phyloP scores from a whole-genome alignment of 2,113 vertebrate species.

The Tamias sibiricus region DNA sequence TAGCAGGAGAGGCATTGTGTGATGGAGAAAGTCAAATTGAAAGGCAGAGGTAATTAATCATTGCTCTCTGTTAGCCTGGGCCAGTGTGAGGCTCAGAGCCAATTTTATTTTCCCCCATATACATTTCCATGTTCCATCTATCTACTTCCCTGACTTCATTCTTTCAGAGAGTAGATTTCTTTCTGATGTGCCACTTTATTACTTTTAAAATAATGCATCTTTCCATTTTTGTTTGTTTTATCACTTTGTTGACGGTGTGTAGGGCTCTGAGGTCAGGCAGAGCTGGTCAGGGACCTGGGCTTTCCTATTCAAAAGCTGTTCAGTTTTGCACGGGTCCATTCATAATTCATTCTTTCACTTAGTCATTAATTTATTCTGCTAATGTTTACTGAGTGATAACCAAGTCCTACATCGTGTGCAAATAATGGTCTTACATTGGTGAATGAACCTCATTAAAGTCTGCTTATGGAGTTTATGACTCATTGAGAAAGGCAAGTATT shows the following conservation, averaged over 20 bases:
- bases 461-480: not conserved
- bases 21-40: not conserved
- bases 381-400: not conserved
- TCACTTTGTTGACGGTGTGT: not conserved
- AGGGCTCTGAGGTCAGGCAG: not conserved
- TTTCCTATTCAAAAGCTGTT: constrained; percentile 5
- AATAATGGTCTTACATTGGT: not conserved
- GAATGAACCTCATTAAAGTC: not conserved
- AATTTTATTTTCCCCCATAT: not conserved
- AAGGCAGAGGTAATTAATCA: not conserved
- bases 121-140: not conserved
- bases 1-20: not conserved
- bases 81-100: not conserved
- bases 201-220: not conserved
- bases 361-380: not conserved
- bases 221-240: not conserved
- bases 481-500: not conserved
- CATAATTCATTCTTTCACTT: not conserved
- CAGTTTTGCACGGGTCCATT: not conserved
- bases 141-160: not conserved
- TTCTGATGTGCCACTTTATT: not conserved
- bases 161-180: not conserved
- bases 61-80: not conserved
- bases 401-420: not conserved
- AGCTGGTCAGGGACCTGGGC: not conserved